Base-by-base conservation (phyloP, 2,888 invertebrate species). In the Watsonalla cultraria region DNA sequence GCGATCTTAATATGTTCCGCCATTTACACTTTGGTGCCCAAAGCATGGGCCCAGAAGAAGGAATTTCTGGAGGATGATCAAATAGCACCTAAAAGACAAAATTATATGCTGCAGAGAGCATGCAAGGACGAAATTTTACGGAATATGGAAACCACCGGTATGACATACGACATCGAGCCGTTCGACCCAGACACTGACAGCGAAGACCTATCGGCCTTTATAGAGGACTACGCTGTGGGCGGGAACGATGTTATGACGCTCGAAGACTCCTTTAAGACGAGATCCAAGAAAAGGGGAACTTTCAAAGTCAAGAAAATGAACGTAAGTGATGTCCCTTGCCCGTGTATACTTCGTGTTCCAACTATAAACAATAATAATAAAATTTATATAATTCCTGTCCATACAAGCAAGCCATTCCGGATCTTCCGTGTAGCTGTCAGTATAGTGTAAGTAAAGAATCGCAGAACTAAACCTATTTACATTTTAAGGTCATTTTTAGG, bases 161-260 rank as follows among this genome's bases (percentile, higher is more conserved):
- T 70, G 5, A 57, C 61, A 0, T 84, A 84, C 51, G 61, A 70
- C 0, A 63, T 63, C 0, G 80, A 79, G 51, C 61, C 76, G 0
- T 60, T 72, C 5, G 76, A 79, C 13, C 60, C 70, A 0, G 77
- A 81, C 37, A 60, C 71, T 0, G 78, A 70, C 15, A 68, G 80
- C 2, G 82, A 84, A 56, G 82, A 82, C 50, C 62, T 86, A n/a
- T 81, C 88, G 1, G 81, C 80, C 1, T 73, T 86, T 9, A 81
- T 87, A 2, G 78, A 82, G 6, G 90, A 89, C 62, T 86, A 89
- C 59, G 88, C 86, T 1, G 86, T 90, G 55, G 82, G 86, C 84
- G 68, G 84, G 51, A 84, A 89, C 53, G 86, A 90, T 54, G 83
- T 88, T 2, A 80, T 87, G 55, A 68, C 88, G 51, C 64, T 88